Percentiles rank a stretch among this genome's conserved stretches.
phyloP scores from a whole-genome alignment of 2,888 invertebrate species.

The Tinea pellionella region DNA sequence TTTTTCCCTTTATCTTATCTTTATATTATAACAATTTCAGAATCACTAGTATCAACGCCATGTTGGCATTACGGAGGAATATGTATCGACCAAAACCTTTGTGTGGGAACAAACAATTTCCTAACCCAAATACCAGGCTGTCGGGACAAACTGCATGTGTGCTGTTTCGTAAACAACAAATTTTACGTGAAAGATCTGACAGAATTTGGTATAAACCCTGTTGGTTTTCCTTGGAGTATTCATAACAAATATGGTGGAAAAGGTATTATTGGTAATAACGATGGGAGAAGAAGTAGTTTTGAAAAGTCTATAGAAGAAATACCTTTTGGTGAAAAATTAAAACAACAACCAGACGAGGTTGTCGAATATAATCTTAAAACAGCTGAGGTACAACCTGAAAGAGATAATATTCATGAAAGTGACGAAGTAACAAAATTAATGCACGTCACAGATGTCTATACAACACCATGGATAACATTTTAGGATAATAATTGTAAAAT shows the following conservation, averaged over 20 bases:
- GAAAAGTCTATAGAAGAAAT: background rate
- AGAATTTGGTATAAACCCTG: conserved; percentile 30
- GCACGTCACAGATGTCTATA: too few relatives aligned
- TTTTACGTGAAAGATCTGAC: conserved; percentile 34
- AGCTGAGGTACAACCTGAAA: too few relatives aligned
- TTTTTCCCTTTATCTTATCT: too few relatives aligned
- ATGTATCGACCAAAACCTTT: conserved; percentile 41
- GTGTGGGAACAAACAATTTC: conserved; percentile 30
- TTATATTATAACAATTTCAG: conserved; percentile 22
- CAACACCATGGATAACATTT: too few relatives aligned
- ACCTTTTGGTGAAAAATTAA: background rate
- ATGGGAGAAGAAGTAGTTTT: conserved; percentile 11
- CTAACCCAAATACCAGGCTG: conserved; percentile 45
- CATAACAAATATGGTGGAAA: conserved; percentile 33
- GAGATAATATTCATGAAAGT: too few relatives aligned
- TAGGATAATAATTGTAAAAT: too few relatives aligned
- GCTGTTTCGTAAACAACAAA: conserved; percentile 51
- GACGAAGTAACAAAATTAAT: too few relatives aligned
- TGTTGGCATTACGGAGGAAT: conserved; percentile 51
- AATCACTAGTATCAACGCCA: conserved; percentile 40
- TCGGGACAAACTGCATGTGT: conserved; percentile 40
- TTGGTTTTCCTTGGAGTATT: conserved; percentile 36
- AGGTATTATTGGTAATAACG: conserved; percentile 28
- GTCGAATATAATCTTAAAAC: too few relatives aligned
- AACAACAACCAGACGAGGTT: too few relatives aligned